Evolutionary conservation across 2,797 vertebrate genomes (phyloP).

Genomic region (Microctenopoma stevenorrisi): DNA sequence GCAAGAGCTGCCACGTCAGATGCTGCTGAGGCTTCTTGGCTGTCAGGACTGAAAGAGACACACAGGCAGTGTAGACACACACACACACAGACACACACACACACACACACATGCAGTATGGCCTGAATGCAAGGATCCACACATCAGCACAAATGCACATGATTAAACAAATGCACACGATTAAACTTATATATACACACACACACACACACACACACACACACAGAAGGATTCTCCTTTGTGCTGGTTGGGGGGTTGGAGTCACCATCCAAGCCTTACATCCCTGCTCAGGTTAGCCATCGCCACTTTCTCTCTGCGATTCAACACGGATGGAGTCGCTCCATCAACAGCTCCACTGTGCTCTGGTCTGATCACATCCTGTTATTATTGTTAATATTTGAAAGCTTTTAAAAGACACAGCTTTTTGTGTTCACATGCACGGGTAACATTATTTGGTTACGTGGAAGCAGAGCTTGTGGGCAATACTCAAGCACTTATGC

Average conservation of each 20-base stretch:
- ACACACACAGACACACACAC: background rate
- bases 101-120: conserved; percentile 31
- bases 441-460: conserved; percentile 11
- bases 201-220: conserved; percentile 15
- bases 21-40: conserved; percentile 79
- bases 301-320: conserved; percentile 67
- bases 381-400: conserved; percentile 30
- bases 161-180: background rate
- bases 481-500: conserved; percentile 19
- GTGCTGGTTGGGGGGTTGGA: conserved; percentile 56
- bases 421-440: background rate
- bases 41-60: conserved; percentile 65
- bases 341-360: conserved; percentile 56
- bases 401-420: background rate
- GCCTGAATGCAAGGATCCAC: conserved; percentile 31
- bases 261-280: conserved; percentile 66
- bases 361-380: conserved; percentile 49
- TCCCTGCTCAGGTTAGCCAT: conserved; percentile 61
- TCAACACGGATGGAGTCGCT: conserved; percentile 67
- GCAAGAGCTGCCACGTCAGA: conserved; percentile 82
- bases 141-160: conserved; percentile 26
- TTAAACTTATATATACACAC: background rate
- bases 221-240: conserved; percentile 60
- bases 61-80: conserved; percentile 25
- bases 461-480: conserved; percentile 22